Base-by-base conservation (phyloP, 2,888 invertebrate species). In the Aelia acuminata region DNA sequence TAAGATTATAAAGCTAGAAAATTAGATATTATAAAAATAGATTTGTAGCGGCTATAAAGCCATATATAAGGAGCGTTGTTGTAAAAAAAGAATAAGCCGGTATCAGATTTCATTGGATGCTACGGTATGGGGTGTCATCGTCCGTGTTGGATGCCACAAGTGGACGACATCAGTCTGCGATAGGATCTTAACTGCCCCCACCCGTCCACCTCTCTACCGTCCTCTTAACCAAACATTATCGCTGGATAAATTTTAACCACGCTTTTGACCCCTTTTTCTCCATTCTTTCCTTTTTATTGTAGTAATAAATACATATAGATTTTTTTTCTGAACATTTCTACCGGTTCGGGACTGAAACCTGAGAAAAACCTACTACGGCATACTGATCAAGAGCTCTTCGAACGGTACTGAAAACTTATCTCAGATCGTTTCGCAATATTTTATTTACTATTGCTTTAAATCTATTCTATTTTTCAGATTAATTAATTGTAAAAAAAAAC, bases 21-120 rank as follows among this genome's bases (percentile, higher is more conserved):
- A 80, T 80, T n/a, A 80, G 43, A 22, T 47, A n/a, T 80, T 4
- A 80, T 47, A 43, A 80, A 80, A 80, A 80, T 80, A 43, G 43
- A 47, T 80, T 80, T 80, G 80, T 80, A 43, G n/a, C 20, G 43
- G 80, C 80, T 43, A 80, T 80, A 43, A 80, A 80, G 35, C 43
- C 43, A 80, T 80, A 80, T n/a, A 47, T 80, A 43, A 80, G 10
- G 43, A 47, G 80, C 11, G n/a, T n/a, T 80, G 53, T 49, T 53
- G 39, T 57, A 85, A 50, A 85, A 85, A 85, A 39, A n/a, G n/a
- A n/a, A n/a, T n/a, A n/a, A n/a, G 1, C 50, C 22, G 1, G 57
- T 85, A 85, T 85, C 85, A 53, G 49, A 50, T 85, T 85, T 85
- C 85, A 85, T 85, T 85, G 85, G 85, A 31, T 43, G 18, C 31